Evolutionary conservation across 2,888 invertebrate genomes (phyloP).

Genomic region (Zele albiditarsus): DNA sequence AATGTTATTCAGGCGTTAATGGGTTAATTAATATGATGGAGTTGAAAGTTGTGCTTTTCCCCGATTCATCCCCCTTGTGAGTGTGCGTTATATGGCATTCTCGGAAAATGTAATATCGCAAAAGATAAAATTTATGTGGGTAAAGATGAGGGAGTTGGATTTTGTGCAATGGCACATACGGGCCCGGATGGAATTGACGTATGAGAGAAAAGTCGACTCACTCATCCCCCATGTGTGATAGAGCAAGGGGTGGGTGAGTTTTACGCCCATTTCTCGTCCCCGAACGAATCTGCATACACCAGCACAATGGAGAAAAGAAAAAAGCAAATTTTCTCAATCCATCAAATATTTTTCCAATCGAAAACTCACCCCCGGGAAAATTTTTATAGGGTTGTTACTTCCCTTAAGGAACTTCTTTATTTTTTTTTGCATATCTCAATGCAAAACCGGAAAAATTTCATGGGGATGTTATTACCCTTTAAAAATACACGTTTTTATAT

Average conservation of each 20-base stretch:
- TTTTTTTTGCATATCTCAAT: no score
- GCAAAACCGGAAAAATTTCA: no score
- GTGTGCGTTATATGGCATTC: slow-evolving; percentile 21
- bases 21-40: neutral
- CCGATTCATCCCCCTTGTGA: neutral
- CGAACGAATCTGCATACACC: neutral
- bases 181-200: neutral
- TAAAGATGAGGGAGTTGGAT: neutral
- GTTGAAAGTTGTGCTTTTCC: neutral
- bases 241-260: neutral
- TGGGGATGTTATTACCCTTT: no score
- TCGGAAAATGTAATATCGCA: slow-evolving; percentile 1
- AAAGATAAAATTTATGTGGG: slow-evolving; percentile 3
- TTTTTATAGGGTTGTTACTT: no score
- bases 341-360: neutral
- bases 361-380: no score
- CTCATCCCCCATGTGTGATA: neutral
- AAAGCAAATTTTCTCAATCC: neutral
- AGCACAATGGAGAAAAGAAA: neutral
- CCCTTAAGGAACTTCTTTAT: no score
- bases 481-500: no score
- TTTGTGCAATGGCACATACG: neutral
- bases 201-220: neutral
- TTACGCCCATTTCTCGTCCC: neutral
- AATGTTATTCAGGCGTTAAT: no score